Evolutionary conservation across 1,140 invertebrate species (phyloP).

Genomic region (Drosophila obscura): DNA sequence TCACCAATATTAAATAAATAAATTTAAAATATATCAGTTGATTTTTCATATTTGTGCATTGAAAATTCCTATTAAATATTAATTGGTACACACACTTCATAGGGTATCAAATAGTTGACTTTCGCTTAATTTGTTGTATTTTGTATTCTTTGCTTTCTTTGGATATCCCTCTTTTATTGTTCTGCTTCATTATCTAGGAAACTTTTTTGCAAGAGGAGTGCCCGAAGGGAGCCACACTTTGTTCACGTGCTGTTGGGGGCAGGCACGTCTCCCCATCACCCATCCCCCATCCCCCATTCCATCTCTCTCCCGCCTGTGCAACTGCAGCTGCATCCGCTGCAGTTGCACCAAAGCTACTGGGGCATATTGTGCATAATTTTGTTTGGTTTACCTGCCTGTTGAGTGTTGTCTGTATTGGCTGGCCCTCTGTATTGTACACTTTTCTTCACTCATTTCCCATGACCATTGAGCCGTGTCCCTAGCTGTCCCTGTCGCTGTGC

Average conservation of each 20-base stretch:
- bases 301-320: neutral
- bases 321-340: slow-evolving; percentile 51
- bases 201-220: slow-evolving; percentile 15
- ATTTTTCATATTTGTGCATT: no score
- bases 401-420: slow-evolving; percentile 2
- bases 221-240: slow-evolving; percentile 36
- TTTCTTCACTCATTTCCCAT: slow-evolving; percentile 35
- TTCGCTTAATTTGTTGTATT: slow-evolving; percentile 21
- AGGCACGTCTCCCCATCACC: neutral
- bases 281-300: no score
- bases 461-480: slow-evolving; percentile 59
- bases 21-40: no score
- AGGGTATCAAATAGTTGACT: neutral
- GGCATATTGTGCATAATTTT: slow-evolving; percentile 1
- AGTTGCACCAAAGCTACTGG: neutral
- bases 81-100: no score
- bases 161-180: slow-evolving; percentile 57
- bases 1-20: no score
- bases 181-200: slow-evolving; percentile 45
- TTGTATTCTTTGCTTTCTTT: slow-evolving; percentile 37
- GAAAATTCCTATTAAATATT: no score
- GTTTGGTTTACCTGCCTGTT: slow-evolving; percentile 49
- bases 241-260: slow-evolving; percentile 47
- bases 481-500: neutral
- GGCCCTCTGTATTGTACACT: slow-evolving; percentile 19